These are phyloP conservation scores for Phaethon lepturus DNA, from an alignment of 2,113 vertebrate species.

Conservation along the genomic window DNA sequence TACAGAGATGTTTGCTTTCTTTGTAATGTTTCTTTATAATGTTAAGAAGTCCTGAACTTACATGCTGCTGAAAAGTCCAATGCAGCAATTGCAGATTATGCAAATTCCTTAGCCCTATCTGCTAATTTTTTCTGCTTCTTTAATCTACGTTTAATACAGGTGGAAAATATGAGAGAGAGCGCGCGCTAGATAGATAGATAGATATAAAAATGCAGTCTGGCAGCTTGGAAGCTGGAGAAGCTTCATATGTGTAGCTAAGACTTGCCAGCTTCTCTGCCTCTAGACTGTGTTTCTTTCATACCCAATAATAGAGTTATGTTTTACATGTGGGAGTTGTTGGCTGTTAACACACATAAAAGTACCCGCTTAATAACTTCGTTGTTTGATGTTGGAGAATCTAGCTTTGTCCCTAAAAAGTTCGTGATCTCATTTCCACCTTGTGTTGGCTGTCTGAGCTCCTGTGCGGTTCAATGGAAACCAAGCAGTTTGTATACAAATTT, in stretches of 20 bases:
- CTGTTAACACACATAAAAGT: neutral
- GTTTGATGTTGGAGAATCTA: neutral
- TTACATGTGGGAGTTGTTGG: neutral
- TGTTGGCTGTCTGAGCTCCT: neutral
- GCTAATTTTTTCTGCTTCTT: neutral
- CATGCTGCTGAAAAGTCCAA: neutral
- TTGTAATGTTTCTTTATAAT: neutral
- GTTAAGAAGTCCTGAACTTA: neutral
- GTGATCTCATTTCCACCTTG: neutral
- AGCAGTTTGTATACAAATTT: neutral
- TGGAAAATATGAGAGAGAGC: neutral
- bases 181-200: neutral
- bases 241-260: neutral
- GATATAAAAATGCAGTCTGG: neutral
- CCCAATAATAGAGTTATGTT: neutral
- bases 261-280: neutral
- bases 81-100: neutral
- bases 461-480: neutral
- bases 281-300: neutral
- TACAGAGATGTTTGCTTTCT: neutral
- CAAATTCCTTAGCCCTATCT: neutral
- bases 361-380: neutral
- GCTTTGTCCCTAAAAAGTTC: neutral
- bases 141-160: neutral
- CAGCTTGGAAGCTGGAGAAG: neutral